Conservation (phyloP, 2,888 invertebrate species). For the Drosophila peninsularis region DNA sequence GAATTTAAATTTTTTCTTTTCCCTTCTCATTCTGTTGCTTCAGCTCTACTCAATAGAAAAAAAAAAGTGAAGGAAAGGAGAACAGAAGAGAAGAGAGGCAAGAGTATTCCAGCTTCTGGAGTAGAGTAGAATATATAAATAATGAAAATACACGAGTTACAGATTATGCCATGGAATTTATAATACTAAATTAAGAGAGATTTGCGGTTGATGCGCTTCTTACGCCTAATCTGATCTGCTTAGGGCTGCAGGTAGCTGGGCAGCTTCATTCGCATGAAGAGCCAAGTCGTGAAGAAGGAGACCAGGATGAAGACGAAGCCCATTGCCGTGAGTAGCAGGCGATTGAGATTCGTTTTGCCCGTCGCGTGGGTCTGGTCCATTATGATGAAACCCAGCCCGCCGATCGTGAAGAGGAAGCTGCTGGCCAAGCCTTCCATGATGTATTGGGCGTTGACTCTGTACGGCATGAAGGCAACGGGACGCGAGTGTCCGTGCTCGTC, state of each 20-base stretch:
- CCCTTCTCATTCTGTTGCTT: no score
- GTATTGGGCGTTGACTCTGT: slow-evolving; percentile 99
- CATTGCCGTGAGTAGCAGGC: slow-evolving; percentile 91
- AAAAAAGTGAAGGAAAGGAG: no score
- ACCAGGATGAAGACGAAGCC: slow-evolving; percentile 96
- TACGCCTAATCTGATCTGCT: not conserved
- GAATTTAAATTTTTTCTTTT: no score
- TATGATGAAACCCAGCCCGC: slow-evolving; percentile 98
- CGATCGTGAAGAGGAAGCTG: slow-evolving; percentile 97
- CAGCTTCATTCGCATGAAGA: slow-evolving; percentile 99
- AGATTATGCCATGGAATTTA: slow-evolving; percentile 3
- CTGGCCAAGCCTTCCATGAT: slow-evolving; percentile 99
- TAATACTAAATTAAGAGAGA: slow-evolving; percentile 42
- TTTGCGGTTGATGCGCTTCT: not conserved
- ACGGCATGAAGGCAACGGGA: slow-evolving; percentile 99
- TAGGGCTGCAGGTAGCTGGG: slow-evolving; percentile 90
- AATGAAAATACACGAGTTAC: not conserved
- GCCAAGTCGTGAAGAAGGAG: slow-evolving; percentile 97
- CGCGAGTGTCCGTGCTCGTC: slow-evolving; percentile 98
- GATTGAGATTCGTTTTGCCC: slow-evolving; percentile 93
- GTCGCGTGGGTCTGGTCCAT: slow-evolving; percentile 96
- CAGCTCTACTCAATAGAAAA: no score
- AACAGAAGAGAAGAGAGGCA: no score
- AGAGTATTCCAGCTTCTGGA: no score
- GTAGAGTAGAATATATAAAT: not conserved